These are phyloP conservation scores for Nyctereutes procyonoides DNA, from an alignment of 2,113 vertebrate species.

Conservation along the genomic window DNA sequence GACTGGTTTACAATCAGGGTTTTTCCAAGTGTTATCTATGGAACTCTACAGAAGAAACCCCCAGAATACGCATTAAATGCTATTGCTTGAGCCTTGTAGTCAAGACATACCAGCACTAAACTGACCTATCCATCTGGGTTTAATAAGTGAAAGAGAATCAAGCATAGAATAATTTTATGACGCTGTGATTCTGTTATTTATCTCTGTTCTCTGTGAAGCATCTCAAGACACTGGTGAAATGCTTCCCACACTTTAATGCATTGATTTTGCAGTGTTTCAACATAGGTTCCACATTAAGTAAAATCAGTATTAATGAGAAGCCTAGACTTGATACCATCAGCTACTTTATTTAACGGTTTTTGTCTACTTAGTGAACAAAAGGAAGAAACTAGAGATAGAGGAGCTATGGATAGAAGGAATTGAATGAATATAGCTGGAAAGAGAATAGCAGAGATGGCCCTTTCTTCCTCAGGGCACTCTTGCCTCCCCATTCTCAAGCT, in stretches of 20 bases:
- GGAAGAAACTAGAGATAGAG: not conserved
- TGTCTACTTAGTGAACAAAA: not conserved
- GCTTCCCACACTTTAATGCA: not conserved
- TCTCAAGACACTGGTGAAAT: not conserved
- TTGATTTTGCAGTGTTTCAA: not conserved
- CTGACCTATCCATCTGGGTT: not conserved
- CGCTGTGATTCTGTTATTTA: not conserved
- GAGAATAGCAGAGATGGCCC: not conserved
- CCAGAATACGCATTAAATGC: not conserved
- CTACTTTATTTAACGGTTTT: not conserved
- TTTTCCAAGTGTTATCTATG: not conserved
- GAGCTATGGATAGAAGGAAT: not conserved
- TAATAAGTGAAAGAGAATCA: not conserved
- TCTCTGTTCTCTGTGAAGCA: not conserved
- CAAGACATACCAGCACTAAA: not conserved
- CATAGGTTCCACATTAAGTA: not conserved
- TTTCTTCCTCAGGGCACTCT: not conserved
- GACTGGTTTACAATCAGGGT: not conserved
- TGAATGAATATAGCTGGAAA: not conserved
- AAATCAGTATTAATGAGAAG: not conserved
- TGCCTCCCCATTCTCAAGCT: not conserved
- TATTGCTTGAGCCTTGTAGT: not conserved
- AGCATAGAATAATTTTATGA: not conserved
- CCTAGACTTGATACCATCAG: not conserved
- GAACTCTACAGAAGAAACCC: not conserved